Percentiles rank a stretch among this genome's conserved stretches.
phyloP scores from a whole-genome alignment of 2,888 invertebrate genomes.

The Polyommatus icarus region DNA sequence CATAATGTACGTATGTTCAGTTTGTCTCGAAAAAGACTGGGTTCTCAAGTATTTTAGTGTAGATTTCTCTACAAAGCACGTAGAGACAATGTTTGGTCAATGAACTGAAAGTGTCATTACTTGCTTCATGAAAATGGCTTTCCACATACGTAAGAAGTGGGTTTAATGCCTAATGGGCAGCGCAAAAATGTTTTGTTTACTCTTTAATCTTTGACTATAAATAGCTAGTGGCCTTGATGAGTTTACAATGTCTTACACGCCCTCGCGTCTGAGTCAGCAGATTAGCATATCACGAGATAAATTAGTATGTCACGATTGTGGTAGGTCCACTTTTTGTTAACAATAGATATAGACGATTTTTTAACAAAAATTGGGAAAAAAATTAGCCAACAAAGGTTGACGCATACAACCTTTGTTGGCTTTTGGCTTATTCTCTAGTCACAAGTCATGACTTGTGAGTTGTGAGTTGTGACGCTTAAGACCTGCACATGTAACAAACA shows the following conservation, averaged over 20 bases:
- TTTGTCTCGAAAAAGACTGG: neutral
- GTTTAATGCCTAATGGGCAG: neutral
- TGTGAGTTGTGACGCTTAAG: no score
- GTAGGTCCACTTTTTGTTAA: neutral
- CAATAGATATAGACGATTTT: neutral
- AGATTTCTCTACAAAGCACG: neutral
- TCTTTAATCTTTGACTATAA: neutral
- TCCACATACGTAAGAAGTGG: neutral
- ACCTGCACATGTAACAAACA: no score
- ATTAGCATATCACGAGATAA: conserved; percentile 20
- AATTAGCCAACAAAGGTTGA: neutral
- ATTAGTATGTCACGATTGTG: conserved; percentile 4
- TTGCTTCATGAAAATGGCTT: neutral
- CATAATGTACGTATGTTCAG: neutral
- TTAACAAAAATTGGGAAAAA: neutral
- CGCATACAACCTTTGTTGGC: no score
- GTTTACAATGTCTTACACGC: conserved; percentile 23
- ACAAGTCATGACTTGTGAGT: no score
- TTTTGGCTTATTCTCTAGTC: no score
- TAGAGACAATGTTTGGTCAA: neutral
- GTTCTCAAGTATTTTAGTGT: neutral
- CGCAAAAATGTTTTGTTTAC: conserved; percentile 3
- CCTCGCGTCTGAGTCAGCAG: conserved; percentile 27
- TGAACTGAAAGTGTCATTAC: neutral
- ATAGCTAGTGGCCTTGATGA: conserved; percentile 13